Conservation (phyloP, 2,888 invertebrate genomes). For the Tetropium fuscum region DNA sequence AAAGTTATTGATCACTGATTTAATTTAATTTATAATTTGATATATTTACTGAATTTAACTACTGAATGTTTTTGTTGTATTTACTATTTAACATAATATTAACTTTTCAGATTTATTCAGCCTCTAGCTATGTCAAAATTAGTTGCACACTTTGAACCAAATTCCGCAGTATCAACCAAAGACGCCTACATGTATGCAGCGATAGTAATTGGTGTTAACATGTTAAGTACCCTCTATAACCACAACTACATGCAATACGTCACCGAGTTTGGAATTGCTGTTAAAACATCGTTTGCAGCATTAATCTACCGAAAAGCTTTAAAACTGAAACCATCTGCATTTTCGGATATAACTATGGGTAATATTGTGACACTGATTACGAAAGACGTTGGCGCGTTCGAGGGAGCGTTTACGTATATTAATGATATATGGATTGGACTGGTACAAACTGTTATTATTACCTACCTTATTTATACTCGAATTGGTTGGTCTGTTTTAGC, state of each 20-base stretch:
- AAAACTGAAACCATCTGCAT: conserved; percentile 65
- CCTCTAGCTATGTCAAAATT: conserved; percentile 52
- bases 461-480: conserved; percentile 79
- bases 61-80: no score
- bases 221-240: conserved; percentile 73
- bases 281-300: conserved; percentile 84
- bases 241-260: conserved; percentile 83
- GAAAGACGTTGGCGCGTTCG: conserved; percentile 93
- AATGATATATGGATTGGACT: conserved; percentile 95
- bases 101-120: conserved; percentile 50
- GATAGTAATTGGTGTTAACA: conserved; percentile 77
- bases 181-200: conserved; percentile 80
- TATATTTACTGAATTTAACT: no score
- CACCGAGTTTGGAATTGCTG: conserved; percentile 81
- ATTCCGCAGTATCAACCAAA: conserved; percentile 45
- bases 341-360: conserved; percentile 78
- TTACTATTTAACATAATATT: no score
- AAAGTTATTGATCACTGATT: no score
- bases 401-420: conserved; percentile 85
- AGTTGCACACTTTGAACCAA: conserved; percentile 50
- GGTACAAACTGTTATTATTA: conserved; percentile 82
- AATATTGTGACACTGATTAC: conserved; percentile 88
- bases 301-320: conserved; percentile 81
- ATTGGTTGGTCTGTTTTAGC: conserved; percentile 68
- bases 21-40: no score